These are phyloP conservation scores for Scrobipalpa costella DNA, from an alignment of 2,888 invertebrate species.

Conservation along the genomic window DNA sequence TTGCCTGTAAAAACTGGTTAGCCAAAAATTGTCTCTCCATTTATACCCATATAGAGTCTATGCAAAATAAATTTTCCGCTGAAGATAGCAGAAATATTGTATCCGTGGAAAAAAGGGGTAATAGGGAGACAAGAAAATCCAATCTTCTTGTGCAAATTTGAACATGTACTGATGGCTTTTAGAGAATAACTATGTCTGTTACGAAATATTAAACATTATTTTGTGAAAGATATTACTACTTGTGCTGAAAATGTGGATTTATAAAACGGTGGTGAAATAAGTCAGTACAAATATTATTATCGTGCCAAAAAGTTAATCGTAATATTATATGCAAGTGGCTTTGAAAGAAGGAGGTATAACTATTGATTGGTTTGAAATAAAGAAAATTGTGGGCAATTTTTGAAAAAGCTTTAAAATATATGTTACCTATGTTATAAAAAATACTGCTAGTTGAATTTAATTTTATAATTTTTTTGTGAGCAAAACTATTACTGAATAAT, in stretches of 20 bases:
- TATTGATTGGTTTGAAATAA: no score
- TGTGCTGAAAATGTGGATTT: background rate
- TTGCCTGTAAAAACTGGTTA: slow-evolving; percentile 1
- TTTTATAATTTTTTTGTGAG: no score
- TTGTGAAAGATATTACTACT: background rate
- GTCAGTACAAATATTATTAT: no score
- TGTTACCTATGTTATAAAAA: no score
- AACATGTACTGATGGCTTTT: slow-evolving; percentile 25
- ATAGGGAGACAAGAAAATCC: slow-evolving; percentile 29
- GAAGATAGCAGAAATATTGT: slow-evolving; percentile 21
- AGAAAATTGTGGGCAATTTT: no score
- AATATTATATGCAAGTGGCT: no score
- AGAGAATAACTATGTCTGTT: slow-evolving; percentile 20
- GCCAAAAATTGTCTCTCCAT: slow-evolving; percentile 18
- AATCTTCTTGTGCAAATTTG: slow-evolving; percentile 29
- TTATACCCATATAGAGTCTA: slow-evolving; percentile 17
- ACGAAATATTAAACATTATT: slow-evolving; percentile 8
- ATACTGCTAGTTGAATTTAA: no score
- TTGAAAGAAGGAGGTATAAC: no score
- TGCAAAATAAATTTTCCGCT: slow-evolving; percentile 23
- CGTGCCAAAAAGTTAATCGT: no score
- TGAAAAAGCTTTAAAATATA: no score
- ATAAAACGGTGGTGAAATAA: no score
- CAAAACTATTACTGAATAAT: no score
- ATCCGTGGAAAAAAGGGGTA: slow-evolving; percentile 23